A percentile compares a stretch with the other conserved stretches of the same genome.
These are phyloP conservation scores for Xanthorhoe designata DNA, from an alignment of 2,888 invertebrate genomes.

Conservation along the genomic window DNA sequence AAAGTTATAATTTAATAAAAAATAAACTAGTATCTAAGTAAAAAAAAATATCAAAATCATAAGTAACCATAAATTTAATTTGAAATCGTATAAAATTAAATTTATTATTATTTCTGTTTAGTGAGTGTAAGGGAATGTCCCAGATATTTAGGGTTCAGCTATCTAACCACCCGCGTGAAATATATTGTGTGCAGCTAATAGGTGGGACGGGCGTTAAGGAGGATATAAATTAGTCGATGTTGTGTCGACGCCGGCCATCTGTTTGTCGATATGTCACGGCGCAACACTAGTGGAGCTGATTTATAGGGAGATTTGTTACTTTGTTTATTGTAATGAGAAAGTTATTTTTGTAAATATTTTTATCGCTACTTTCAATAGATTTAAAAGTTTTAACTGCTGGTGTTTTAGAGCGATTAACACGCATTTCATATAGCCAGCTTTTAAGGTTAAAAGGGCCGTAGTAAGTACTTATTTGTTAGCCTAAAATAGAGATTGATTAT, in stretches of 20 bases:
- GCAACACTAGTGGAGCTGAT: conserved; percentile 66
- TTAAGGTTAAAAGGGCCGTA: background rate
- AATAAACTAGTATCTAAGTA: too few species aligned
- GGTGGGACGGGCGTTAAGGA: conserved; percentile 83
- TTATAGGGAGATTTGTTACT: conserved; percentile 36
- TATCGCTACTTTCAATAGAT: conserved; percentile 7
- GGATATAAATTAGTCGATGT: conserved; percentile 83
- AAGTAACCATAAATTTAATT: too few species aligned
- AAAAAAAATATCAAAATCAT: too few species aligned
- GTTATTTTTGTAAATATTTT: conserved; percentile 27
- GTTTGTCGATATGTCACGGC: conserved; percentile 83
- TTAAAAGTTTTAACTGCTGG: background rate
- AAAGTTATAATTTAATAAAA: too few species aligned
- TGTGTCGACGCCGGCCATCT: conserved; percentile 82
- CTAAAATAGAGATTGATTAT: too few species aligned
- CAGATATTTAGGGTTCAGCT: conserved; percentile 8
- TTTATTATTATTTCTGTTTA: too few species aligned
- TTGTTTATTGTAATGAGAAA: conserved; percentile 29
- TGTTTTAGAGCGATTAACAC: background rate
- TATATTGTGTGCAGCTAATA: conserved; percentile 82
- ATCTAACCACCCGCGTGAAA: conserved; percentile 63
- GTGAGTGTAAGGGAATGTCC: background rate
- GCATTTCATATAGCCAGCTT: background rate
- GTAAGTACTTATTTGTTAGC: too few species aligned
- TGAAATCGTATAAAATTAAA: too few species aligned